Evolutionary conservation across 2,797 vertebrate species (phyloP), one percentile per base, ranked within the genome.

Genomic region (Gymnothorax javanicus): DNA sequence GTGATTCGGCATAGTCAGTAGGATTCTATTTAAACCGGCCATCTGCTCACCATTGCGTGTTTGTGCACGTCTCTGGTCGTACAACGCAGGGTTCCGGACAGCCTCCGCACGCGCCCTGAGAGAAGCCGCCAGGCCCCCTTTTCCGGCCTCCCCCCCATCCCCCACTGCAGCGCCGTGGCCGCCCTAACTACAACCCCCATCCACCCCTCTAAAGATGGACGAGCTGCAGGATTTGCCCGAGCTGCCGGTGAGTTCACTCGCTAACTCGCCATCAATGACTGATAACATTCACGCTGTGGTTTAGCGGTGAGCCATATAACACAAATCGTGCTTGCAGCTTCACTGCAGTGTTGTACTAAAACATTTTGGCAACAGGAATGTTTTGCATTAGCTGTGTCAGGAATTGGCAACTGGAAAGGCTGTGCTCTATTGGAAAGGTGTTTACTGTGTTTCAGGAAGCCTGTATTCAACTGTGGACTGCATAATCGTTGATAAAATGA

Each of bases 221-320:
- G 97, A 97, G 91, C 93, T 96, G 82, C 97, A 97, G 94, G 98
- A 98, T 91, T 95, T 97, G 89, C 89, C 94, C 2, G 96, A 97
- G 90, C 95, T 97, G 91, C 97, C 97, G 90, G 98, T 99, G 93
- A 98, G 97, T 97, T n/a, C 27, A 20, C 27, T 15, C 59, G 58
- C 58, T 59, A 59, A 11, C 58, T 13, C 13, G 58, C 58, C 58
- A 9, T 59, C 6, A 59, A 59, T 9, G 60, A 62, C 12, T 62
- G 11, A 15, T 4, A 62, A 59, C 57, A 43, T 43, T 43, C 33
- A 43, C 33, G 33, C 33, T 43, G 2, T 43, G 33, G 33, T 43
- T 43, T 43, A 43, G 33, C 33, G 33, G 33, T 1, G 33, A 43
- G 33, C 33, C 33, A 2, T 43, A 43, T 43, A 43, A 43, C 33